Conservation (phyloP, 2,113 vertebrate species). For the Menura novaehollandiae region DNA sequence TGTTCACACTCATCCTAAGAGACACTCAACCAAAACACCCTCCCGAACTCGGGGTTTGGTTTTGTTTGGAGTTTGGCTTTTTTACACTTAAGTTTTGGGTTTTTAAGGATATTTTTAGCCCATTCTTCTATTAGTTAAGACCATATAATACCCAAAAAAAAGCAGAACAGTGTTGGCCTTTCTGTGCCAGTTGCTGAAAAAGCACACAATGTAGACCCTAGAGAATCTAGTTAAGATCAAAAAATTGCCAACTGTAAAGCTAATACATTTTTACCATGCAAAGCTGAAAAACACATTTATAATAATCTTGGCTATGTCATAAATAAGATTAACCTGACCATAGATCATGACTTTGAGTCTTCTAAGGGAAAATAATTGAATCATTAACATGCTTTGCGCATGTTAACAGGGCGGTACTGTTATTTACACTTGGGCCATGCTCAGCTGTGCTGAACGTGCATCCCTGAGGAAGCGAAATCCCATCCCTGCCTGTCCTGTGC, state of each 20-base stretch:
- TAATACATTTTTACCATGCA: not conserved
- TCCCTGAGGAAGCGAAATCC: too few relatives aligned
- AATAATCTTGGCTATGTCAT: not conserved
- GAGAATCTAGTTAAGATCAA: not conserved
- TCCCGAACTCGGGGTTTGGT: not conserved
- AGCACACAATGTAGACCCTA: not conserved
- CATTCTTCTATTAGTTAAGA: not conserved
- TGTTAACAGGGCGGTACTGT: rapidly evolving
- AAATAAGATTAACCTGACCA: not conserved
- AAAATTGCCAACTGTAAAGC: not conserved
- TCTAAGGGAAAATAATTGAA: not conserved
- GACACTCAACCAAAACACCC: not conserved
- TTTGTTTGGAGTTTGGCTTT: not conserved
- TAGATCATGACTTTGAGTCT: not conserved
- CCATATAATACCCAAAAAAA: not conserved
- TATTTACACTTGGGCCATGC: not conserved
- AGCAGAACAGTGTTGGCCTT: not conserved
- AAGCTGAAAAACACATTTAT: not conserved
- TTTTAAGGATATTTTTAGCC: not conserved
- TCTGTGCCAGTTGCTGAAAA: not conserved
- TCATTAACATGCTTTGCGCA: not conserved
- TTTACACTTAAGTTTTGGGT: not conserved
- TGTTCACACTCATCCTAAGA: not conserved
- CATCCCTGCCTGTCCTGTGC: not conserved
- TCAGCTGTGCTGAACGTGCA: rapidly evolving